These are phyloP conservation scores for Orchesella flavescens DNA, from an alignment of 2,888 invertebrate species.

Conservation along the genomic window DNA sequence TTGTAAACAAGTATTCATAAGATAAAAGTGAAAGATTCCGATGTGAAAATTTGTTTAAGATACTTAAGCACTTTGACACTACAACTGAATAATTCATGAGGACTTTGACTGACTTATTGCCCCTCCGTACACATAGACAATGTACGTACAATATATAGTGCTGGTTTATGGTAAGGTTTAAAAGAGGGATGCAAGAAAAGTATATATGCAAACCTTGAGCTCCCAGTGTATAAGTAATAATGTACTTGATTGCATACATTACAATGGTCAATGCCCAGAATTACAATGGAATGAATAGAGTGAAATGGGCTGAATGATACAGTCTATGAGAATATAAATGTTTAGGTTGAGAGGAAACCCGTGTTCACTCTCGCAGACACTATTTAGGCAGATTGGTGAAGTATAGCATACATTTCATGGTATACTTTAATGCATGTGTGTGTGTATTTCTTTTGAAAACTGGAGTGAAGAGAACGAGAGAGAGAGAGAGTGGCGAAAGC, in stretches of 20 bases:
- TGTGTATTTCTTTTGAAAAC: no score
- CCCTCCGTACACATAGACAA: slow-evolving; percentile 30
- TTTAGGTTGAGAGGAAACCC: neutral
- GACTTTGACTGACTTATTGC: slow-evolving; percentile 64
- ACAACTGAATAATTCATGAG: slow-evolving; percentile 64
- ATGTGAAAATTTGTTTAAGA: slow-evolving; percentile 63
- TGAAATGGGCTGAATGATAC: slow-evolving; percentile 43
- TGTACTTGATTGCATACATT: slow-evolving; percentile 40
- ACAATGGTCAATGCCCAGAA: slow-evolving; percentile 45
- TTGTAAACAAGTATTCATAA: slow-evolving; percentile 46
- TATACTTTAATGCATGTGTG: no score
- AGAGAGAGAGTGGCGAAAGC: neutral
- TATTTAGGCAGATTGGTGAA: no score
- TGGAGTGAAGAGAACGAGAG: no score
- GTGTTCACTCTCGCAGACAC: no score
- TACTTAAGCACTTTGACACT: slow-evolving; percentile 63
- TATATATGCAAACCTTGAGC: no score
- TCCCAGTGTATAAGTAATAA: slow-evolving; percentile 12
- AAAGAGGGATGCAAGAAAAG: neutral
- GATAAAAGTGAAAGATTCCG: slow-evolving; percentile 60
- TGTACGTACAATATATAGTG: neutral
- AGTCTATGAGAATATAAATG: slow-evolving; percentile 29
- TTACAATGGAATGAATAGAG: slow-evolving; percentile 30
- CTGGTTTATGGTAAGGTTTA: neutral
- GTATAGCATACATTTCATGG: no score